phyloP scores from a whole-genome alignment of 2,797 vertebrate species.

The Gallinago solitaria region DNA sequence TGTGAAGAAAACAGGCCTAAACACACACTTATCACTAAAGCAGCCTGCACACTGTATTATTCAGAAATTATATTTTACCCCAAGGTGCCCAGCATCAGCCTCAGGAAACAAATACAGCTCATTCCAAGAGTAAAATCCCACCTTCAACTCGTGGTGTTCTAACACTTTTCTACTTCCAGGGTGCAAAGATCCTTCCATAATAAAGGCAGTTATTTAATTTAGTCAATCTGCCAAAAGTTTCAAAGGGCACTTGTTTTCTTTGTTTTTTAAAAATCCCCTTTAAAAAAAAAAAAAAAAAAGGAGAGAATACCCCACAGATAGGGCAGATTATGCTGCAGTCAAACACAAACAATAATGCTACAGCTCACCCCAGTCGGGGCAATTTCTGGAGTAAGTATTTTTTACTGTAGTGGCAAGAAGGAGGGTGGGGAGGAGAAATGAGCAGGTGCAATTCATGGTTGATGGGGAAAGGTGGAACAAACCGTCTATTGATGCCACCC shows the following conservation, averaged over 20 bases:
- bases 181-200: background rate
- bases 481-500: background rate
- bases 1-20: background rate
- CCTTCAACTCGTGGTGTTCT: background rate
- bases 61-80: background rate
- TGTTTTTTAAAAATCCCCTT: background rate
- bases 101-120: background rate
- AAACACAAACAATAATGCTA: background rate
- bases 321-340: background rate
- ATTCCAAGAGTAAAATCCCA: background rate
- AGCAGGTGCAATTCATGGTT: fast-evolving
- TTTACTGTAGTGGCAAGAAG: background rate
- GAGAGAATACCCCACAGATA: background rate
- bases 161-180: background rate
- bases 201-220: background rate
- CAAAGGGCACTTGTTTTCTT: background rate
- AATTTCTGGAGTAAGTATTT: background rate
- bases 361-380: background rate
- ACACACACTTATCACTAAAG: background rate
- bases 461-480: background rate
- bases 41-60: background rate
- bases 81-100: background rate
- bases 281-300: background rate
- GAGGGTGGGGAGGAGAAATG: background rate
- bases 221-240: background rate